Conservation (phyloP, 2,888 invertebrate genomes). For the Mythimna impura region DNA sequence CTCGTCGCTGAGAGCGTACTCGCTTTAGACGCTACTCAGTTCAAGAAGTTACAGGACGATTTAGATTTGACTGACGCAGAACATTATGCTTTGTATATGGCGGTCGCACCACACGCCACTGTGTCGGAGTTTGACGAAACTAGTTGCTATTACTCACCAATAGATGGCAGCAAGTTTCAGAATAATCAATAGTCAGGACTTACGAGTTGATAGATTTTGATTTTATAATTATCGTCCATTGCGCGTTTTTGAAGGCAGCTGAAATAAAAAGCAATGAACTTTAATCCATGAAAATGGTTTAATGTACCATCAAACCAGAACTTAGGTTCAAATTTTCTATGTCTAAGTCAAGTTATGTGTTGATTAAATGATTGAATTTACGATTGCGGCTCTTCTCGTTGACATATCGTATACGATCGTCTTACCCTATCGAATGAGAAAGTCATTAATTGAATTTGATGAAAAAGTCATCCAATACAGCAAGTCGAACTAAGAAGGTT, state of each 20-base stretch:
- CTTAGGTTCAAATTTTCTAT: no score
- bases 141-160: slow-evolving; percentile 96
- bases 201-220: neutral
- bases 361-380: no score
- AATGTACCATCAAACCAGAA: neutral
- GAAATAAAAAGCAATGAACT: neutral
- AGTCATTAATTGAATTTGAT: no score
- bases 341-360: no score
- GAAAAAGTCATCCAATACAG: no score
- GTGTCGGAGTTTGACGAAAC: slow-evolving; percentile 97
- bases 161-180: slow-evolving; percentile 94
- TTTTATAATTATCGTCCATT: neutral
- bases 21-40: slow-evolving; percentile 83
- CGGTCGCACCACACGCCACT: slow-evolving; percentile 96
- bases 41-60: slow-evolving; percentile 86
- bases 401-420: no score
- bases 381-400: no score
- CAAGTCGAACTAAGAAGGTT: no score
- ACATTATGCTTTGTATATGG: slow-evolving; percentile 96
- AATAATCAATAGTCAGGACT: slow-evolving; percentile 62
- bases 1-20: slow-evolving; percentile 90
- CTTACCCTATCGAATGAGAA: no score
- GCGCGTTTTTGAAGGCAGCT: slow-evolving; percentile 2
- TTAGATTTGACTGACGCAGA: slow-evolving; percentile 96
- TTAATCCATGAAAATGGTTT: neutral